Conservation (phyloP, 2,113 vertebrate genomes). For the Anas platyrhynchos region DNA sequence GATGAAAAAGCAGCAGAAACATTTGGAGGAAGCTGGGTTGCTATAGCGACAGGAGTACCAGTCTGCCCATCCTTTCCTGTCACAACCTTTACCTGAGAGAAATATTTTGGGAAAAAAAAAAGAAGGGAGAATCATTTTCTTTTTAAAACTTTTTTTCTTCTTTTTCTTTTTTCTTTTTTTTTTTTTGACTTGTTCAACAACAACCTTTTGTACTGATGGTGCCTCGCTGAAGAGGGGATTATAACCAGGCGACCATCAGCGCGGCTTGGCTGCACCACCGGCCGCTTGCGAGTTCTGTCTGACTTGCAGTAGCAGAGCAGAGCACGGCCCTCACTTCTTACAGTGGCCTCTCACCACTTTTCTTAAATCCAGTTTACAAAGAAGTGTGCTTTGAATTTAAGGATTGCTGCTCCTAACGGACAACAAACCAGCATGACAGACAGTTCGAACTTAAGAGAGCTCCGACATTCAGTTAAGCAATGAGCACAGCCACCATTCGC, state of each 20-base stretch:
- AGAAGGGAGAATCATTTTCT: conserved; percentile 75
- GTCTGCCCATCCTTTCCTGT: conserved; percentile 97
- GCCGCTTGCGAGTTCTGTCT: conserved; percentile 15
- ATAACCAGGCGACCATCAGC: conserved; percentile 29
- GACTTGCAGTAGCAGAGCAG: conserved; percentile 21
- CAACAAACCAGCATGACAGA: conserved; percentile 76
- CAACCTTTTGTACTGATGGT: conserved; percentile 5
- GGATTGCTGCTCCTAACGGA: conserved; percentile 60
- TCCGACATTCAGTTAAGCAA: conserved; percentile 75
- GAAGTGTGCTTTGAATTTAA: neutral
- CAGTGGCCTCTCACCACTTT: neutral
- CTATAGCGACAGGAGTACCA: conserved; percentile 95
- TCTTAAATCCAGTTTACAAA: neutral
- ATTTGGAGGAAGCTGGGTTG: conserved; percentile 96
- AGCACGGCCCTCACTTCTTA: neutral
- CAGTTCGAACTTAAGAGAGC: conserved; percentile 72
- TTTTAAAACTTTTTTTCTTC: conserved; percentile 52
- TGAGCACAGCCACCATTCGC: conserved; percentile 70
- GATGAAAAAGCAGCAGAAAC: conserved; percentile 95
- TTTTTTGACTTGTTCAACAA: conserved; percentile 15
- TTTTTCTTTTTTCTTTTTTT: neutral
- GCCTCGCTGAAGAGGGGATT: conserved; percentile 69
- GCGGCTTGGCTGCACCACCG: neutral
- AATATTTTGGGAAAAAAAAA: conserved; percentile 75
- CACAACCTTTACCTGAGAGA: conserved; percentile 93